Percentiles rank a stretch among this genome's conserved stretches.
Conservation (phyloP, 2,797 vertebrate genomes). For the Thunnus albacares region DNA sequence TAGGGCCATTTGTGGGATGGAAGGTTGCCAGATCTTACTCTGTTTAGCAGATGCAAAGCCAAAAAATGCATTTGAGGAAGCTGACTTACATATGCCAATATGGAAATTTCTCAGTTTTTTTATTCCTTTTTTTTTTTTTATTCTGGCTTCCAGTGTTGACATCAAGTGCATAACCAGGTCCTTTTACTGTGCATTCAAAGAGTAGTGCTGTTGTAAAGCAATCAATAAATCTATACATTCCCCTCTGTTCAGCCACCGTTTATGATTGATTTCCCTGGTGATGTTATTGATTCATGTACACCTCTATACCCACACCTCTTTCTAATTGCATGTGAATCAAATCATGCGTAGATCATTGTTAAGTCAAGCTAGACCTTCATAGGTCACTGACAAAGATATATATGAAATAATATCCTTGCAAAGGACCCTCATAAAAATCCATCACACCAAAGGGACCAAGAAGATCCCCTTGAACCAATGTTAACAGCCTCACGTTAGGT, state of each 20-base stretch:
- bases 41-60: constrained; percentile 70
- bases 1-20: constrained; percentile 81
- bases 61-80: constrained; percentile 72
- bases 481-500: constrained; percentile 29
- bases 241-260: constrained; percentile 63
- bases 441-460: constrained; percentile 28
- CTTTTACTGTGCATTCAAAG: constrained; percentile 50
- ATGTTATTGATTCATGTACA: constrained; percentile 68
- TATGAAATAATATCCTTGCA: constrained; percentile 53
- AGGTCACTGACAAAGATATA: constrained; percentile 57
- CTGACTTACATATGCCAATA: constrained; percentile 76
- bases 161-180: constrained; percentile 49
- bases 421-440: constrained; percentile 47
- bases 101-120: constrained; percentile 55
- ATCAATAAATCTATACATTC: constrained; percentile 70
- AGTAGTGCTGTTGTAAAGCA: constrained; percentile 54
- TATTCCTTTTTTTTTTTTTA: background rate
- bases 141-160: constrained; percentile 39
- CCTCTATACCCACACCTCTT: constrained; percentile 50
- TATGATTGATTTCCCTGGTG: constrained; percentile 68
- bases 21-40: constrained; percentile 77
- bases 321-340: constrained; percentile 66
- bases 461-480: constrained; percentile 36
- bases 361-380: constrained; percentile 58
- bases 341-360: constrained; percentile 65